Conservation (phyloP, 1,140 invertebrate genomes). For the Euglossa dilemma region DNA sequence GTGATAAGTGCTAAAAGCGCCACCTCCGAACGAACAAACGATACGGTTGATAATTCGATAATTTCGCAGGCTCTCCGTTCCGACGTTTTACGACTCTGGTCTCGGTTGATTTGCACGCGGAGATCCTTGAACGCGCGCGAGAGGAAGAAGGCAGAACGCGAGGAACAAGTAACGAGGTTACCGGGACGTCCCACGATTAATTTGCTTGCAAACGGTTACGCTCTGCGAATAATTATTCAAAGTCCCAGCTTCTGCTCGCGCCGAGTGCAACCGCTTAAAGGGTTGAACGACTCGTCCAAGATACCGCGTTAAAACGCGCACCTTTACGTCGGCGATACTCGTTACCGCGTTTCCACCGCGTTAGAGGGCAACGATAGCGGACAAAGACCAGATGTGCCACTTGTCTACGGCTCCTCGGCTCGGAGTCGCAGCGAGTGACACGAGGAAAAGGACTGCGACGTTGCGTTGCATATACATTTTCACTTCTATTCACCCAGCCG, state of each 20-base stretch:
- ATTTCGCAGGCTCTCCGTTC: slow-evolving; percentile 28
- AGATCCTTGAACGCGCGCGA: slow-evolving; percentile 31
- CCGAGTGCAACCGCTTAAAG: slow-evolving; percentile 13
- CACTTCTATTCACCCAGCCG: too few species aligned
- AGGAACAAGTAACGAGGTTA: slow-evolving; percentile 71
- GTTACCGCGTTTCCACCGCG: not conserved
- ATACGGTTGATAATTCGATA: slow-evolving; percentile 43
- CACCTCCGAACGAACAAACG: slow-evolving; percentile 26
- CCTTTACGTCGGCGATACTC: not conserved
- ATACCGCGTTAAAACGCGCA: not conserved
- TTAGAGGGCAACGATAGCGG: too few species aligned
- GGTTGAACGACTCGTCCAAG: not conserved
- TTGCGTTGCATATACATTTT: too few species aligned
- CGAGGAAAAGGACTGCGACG: too few species aligned
- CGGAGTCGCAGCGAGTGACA: too few species aligned
- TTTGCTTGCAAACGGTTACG: slow-evolving; percentile 66
- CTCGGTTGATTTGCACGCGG: slow-evolving; percentile 4
- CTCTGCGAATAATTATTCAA: slow-evolving; percentile 66
- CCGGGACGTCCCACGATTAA: slow-evolving; percentile 70
- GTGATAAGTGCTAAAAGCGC: slow-evolving; percentile 16
- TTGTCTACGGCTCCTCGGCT: too few species aligned
- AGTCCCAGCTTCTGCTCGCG: slow-evolving; percentile 15
- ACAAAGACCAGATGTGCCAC: too few species aligned
- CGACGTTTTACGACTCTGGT: slow-evolving; percentile 26
- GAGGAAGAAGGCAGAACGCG: slow-evolving; percentile 32